phyloP scores from a whole-genome alignment of 2,113 vertebrate genomes.

The Oxyruncus cristatus region DNA sequence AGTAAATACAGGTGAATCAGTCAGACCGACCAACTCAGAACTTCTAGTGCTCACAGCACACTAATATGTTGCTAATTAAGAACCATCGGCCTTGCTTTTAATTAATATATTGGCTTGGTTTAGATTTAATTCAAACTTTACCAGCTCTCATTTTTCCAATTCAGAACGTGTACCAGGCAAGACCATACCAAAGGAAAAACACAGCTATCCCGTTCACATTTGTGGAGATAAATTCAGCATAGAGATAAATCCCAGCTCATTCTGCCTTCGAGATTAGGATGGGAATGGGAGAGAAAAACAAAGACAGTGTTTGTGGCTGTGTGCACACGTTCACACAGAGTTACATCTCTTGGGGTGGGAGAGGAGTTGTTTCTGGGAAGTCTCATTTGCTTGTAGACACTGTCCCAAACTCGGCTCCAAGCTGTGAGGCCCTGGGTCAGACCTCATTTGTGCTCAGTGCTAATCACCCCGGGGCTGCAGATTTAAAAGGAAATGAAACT shows the following conservation, averaged over 20 bases:
- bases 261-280: neutral
- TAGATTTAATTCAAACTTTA: neutral
- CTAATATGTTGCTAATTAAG: slow-evolving; percentile 64
- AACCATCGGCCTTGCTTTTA: slow-evolving; percentile 19
- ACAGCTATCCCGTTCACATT: neutral
- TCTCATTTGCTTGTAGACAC: neutral
- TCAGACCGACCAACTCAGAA: neutral
- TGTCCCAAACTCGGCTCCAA: neutral
- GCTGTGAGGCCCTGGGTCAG: neutral
- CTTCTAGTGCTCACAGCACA: slow-evolving; percentile 26
- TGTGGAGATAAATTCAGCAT: neutral
- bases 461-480: neutral
- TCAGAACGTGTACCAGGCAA: neutral
- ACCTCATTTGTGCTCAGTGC: neutral
- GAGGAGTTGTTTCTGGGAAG: neutral
- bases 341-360: neutral
- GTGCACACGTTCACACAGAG: neutral
- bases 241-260: neutral
- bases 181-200: neutral
- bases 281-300: neutral
- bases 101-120: slow-evolving; percentile 20
- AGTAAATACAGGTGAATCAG: slow-evolving; percentile 53
- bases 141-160: neutral
- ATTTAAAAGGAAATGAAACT: neutral
- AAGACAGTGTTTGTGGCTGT: rapidly evolving